Base-by-base conservation (phyloP, 2,888 invertebrate genomes). In the Lochmaea crataegi region DNA sequence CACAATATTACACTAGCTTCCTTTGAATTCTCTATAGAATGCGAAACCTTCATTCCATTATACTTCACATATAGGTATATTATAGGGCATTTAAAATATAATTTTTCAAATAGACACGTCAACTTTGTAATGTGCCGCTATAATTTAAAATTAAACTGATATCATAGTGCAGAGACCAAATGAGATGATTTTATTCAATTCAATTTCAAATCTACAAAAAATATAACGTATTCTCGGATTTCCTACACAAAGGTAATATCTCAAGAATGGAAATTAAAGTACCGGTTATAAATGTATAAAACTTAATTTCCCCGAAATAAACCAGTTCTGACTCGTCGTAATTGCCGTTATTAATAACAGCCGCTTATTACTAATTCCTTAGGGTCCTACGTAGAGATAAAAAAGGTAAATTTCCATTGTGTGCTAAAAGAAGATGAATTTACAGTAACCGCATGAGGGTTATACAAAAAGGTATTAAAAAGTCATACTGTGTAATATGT, bases 401-500 rank as follows among this genome's bases (percentile, higher is more conserved):
- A 70, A 73, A 72, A 75, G 65, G 67, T 64, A 65, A 69, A 56
- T 56, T 61, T 69, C 41, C 72, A 66, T 68, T 53, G 63, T 72
- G 57, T 63, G 22, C 45, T 53, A 63, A 65, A 66, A 69, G 67
- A 63, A 72, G 66, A 66, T 69, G 72, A 70, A 70, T 67, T 67
- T 72, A 75, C 70, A 65, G 60, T 61, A 68, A 61, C 72, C 69
- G 69, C 69, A 66, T 66, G 64, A 73, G 73, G 70, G 69, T 65
- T 69, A 63, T 64, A 75, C 58, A 61, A 73, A 58, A 18, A 67
- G 65, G 64, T 68, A 71, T 75, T 73, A 75, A 75, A 73, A 75
- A 75, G 75, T 70, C 70, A 75, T 73, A 75, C 66, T 41, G 42
- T 72, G 65, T 71, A 75, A 73, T 75, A 75, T 71, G 72, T 75